Percentiles rank a stretch among this genome's conserved stretches.
Conservation (phyloP, 2,797 vertebrate genomes). For the Pangasius macronema region DNA sequence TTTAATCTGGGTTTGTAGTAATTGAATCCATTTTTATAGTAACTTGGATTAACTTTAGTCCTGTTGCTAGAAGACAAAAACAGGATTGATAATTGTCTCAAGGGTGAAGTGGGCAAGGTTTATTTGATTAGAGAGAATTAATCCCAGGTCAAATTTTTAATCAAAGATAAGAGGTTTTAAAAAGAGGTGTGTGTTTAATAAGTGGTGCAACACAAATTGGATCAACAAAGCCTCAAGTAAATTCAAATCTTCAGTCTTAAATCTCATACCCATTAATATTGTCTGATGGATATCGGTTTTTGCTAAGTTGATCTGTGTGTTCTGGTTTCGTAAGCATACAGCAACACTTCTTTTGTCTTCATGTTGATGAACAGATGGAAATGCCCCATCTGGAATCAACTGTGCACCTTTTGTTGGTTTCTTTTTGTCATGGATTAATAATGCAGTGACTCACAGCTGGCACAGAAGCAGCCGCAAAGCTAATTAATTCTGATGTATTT, state of each 20-base stretch:
- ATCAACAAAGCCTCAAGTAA: neutral
- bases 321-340: neutral
- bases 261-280: neutral
- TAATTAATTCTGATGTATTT: neutral
- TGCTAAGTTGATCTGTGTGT: neutral
- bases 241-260: too few species aligned
- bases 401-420: neutral
- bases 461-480: neutral
- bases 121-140: neutral
- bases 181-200: neutral
- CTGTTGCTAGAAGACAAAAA: neutral
- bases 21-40: neutral
- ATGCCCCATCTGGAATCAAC: neutral
- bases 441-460: constrained; percentile 11
- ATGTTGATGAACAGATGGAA: neutral
- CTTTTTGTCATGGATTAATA: neutral
- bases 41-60: neutral
- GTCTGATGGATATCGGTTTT: neutral
- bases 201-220: neutral
- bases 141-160: neutral
- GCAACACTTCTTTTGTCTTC: neutral
- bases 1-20: too few species aligned
- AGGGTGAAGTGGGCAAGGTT: neutral
- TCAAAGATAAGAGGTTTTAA: neutral
- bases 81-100: neutral